phyloP scores from a whole-genome alignment of 2,797 vertebrate species.

The Australoheros facetus region DNA sequence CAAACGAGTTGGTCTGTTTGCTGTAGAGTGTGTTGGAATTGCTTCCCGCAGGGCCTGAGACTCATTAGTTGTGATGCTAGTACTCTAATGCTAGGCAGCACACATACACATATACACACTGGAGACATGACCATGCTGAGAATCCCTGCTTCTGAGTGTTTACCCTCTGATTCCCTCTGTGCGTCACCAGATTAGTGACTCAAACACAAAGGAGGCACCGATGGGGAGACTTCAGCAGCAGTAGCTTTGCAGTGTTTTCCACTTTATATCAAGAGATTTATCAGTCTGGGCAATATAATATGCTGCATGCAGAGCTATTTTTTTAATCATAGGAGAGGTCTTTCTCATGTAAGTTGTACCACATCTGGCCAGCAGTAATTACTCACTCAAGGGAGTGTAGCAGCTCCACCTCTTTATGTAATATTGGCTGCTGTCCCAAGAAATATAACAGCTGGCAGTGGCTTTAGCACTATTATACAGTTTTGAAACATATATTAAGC shows the following conservation, averaged over 20 bases:
- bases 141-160: constrained; percentile 16
- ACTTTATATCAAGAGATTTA: constrained; percentile 20
- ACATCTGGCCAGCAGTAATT: neutral
- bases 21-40: constrained; percentile 2
- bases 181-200: constrained; percentile 38
- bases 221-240: constrained; percentile 5
- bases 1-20: constrained; percentile 6
- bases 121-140: constrained; percentile 20
- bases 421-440: neutral
- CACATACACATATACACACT: neutral
- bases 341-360: neutral
- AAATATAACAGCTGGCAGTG: neutral
- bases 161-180: constrained; percentile 13
- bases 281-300: neutral
- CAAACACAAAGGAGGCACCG: constrained; percentile 25
- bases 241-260: neutral
- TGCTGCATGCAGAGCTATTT: neutral
- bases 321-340: neutral
- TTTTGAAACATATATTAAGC: neutral
- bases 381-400: neutral
- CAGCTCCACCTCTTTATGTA: neutral
- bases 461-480: neutral
- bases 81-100: neutral
- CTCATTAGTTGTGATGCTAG: constrained; percentile 13
- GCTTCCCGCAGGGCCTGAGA: constrained; percentile 17